Base-by-base conservation (phyloP, 2,113 vertebrate species). In the Nibea albiflora region DNA sequence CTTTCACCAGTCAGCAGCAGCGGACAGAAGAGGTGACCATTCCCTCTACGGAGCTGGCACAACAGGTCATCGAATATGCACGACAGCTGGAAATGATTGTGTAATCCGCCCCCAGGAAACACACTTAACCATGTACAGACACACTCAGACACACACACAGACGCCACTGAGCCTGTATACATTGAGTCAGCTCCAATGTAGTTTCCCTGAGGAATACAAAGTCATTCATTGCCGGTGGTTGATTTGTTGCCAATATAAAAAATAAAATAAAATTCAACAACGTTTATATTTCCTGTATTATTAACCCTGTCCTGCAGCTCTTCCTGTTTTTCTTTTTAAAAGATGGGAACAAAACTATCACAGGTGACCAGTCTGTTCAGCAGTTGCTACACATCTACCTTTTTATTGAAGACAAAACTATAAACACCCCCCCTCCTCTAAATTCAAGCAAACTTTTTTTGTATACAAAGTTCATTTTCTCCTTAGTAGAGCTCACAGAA, bases 41-140 rank as follows among this genome's bases (percentile, higher is more conserved):
- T 82, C 97, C 97, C 20, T 98, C 97, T 17, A 97, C 96, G 0
- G 96, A 98, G 88, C 89, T 98, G 92, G 97, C 97, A 84, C 94
- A 96, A 69, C 97, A 98, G 89, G 97, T 98, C 94, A 98, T 98
- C 35, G 97, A 98, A 85, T 98, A 97, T 20, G 97, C 97, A 65
- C 94, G 96, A 75, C 97, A 98, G 92, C 95, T 98, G 92, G 97
- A 98, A 91, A 98, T 98, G 97, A 98, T 98, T 73, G 97, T 98
- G 91, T 98, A 96, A 91, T 85, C 73, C 49, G 28, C 66, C 81
- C 82, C 77, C 80, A 82, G 88, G 79, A 92, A 46, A 73, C 85
- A 73, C 80, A 83, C 69, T 85, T 73, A n/a, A 20, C 78, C 77
- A 44, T 85, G 82, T 81, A 90, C 81, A 83, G 81, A 88, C 76